Conservation (phyloP, 2,888 invertebrate species). For the Philereme vetulata region DNA sequence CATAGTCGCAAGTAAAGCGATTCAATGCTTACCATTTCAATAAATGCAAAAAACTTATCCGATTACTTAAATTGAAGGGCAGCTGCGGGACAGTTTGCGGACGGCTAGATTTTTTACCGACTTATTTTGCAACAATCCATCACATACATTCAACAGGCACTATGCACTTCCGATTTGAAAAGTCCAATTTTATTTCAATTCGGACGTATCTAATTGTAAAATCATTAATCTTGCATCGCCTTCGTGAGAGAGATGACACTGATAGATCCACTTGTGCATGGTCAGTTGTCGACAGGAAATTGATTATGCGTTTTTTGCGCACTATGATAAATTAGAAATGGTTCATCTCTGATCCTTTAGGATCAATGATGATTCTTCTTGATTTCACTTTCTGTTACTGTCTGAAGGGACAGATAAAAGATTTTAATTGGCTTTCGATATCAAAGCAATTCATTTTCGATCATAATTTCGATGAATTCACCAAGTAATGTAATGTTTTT, state of each 20-base stretch:
- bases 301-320: conserved; percentile 55
- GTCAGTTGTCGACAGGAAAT: conserved; percentile 83
- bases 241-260: conserved; percentile 54
- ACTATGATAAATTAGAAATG: conserved; percentile 8
- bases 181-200: conserved; percentile 77
- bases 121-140: conserved; percentile 67
- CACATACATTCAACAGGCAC: conserved; percentile 69
- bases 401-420: no score
- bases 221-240: conserved; percentile 76
- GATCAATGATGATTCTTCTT: neutral
- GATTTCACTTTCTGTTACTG: neutral
- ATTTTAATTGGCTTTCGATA: no score
- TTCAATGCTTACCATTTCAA: conserved; percentile 33
- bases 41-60: conserved; percentile 68
- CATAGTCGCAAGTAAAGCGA: conserved; percentile 18
- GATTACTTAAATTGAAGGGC: conserved; percentile 71
- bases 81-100: conserved; percentile 75
- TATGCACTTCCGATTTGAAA: conserved; percentile 76
- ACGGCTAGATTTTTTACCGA: conserved; percentile 63
- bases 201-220: conserved; percentile 79
- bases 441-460: no score
- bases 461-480: no score
- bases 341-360: conserved; percentile 1
- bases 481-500: no score
- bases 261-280: conserved; percentile 71